phyloP scores from a whole-genome alignment of 2,797 vertebrate genomes.

The Thalassophryne amazonica region DNA sequence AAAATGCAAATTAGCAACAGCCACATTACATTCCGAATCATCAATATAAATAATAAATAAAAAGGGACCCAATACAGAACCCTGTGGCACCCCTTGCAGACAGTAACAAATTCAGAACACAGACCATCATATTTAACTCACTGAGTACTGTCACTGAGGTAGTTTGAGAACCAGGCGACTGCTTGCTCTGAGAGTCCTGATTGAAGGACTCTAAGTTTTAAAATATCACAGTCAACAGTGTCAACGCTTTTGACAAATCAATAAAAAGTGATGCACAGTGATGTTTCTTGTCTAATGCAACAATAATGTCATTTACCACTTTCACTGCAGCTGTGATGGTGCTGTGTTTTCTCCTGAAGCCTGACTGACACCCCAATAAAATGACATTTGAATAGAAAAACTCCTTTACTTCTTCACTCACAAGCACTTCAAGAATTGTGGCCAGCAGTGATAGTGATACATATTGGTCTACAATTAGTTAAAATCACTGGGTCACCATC shows the following conservation, averaged over 20 bases:
- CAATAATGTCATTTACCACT: background rate
- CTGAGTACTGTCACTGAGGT: background rate
- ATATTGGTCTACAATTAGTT: no score
- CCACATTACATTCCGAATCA: no score
- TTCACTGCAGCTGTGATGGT: background rate
- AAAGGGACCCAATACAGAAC: no score
- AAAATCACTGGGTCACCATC: no score
- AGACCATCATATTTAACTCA: background rate
- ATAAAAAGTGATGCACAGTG: background rate
- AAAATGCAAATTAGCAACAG: no score
- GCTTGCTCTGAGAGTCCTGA: background rate
- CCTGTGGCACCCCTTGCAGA: background rate
- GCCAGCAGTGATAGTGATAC: background rate
- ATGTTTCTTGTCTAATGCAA: background rate
- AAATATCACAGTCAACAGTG: background rate
- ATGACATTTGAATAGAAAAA: background rate
- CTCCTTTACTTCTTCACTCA: background rate
- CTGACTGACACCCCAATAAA: background rate
- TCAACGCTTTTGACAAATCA: no score
- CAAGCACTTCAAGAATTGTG: background rate
- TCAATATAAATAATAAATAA: no score
- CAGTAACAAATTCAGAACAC: background rate
- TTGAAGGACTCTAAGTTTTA: background rate
- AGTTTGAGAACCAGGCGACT: background rate
- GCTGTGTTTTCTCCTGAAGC: background rate